These are phyloP conservation scores for Heterodera filipjevi DNA, from an alignment of 2,888 invertebrate genomes.

Conservation along the genomic window DNA sequence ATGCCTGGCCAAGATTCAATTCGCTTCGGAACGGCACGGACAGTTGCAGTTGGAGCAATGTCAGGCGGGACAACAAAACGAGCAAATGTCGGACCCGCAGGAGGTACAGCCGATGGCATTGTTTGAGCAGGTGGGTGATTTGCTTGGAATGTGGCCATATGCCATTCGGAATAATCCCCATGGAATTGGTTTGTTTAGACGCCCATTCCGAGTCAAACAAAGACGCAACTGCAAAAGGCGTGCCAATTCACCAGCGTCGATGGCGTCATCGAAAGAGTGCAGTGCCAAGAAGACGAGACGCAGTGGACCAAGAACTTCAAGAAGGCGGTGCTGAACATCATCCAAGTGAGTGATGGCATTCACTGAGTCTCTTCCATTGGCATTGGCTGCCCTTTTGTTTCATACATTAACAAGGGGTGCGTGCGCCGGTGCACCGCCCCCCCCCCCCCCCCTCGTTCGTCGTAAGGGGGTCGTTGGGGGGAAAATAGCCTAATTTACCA, in stretches of 20 bases:
- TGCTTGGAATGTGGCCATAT: background rate
- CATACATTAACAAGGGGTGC: no score
- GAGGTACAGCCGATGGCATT: constrained; percentile 30
- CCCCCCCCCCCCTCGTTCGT: no score
- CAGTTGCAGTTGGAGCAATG: constrained; percentile 34
- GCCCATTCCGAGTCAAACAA: constrained; percentile 28
- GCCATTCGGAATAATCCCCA: no score
- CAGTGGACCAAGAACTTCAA: constrained; percentile 61
- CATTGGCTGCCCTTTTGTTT: no score
- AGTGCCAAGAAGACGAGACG: constrained; percentile 35
- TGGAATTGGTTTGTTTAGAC: no score
- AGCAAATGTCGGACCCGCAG: constrained; percentile 28
- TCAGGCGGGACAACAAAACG: constrained; percentile 41
- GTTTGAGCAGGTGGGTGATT: constrained; percentile 28
- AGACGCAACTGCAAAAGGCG: constrained; percentile 32
- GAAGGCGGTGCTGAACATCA: constrained; percentile 53
- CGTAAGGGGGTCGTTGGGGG: no score
- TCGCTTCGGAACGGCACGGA: constrained; percentile 35
- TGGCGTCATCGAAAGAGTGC: constrained; percentile 40
- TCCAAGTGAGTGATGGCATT: constrained; percentile 18
- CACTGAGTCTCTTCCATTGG: background rate
- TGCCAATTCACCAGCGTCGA: constrained; percentile 35
- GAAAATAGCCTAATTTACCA: no score
- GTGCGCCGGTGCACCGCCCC: no score
- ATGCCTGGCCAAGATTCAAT: constrained; percentile 34